Percentiles rank a stretch among this genome's conserved stretches.
phyloP scores from a whole-genome alignment of 2,888 invertebrate species.

The Dioctria linearis region DNA sequence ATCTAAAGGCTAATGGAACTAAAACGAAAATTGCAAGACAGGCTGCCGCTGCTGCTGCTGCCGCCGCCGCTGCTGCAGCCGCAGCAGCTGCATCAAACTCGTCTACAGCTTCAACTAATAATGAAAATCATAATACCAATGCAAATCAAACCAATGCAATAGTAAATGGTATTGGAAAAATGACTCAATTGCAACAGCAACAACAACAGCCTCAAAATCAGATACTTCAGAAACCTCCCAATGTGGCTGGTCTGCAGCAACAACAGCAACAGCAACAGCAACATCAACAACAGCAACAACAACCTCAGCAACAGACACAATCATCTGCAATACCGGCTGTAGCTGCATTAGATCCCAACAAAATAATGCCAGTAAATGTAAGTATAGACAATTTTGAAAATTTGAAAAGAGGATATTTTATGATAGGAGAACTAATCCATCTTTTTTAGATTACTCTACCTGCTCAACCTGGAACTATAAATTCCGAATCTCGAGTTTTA shows the following conservation, averaged over 20 bases:
- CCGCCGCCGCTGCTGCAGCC: conserved; percentile 57
- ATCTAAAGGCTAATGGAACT: conserved; percentile 62
- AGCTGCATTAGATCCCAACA: conserved; percentile 72
- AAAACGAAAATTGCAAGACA: conserved; percentile 66
- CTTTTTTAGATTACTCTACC: conserved; percentile 82
- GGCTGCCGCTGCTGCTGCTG: conserved; percentile 59
- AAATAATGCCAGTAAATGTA: conserved; percentile 75
- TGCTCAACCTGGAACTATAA: conserved; percentile 81
- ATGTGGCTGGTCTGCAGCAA: neutral
- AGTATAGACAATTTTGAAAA: conserved; percentile 55
- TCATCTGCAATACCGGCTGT: conserved; percentile 68
- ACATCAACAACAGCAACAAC: conserved; percentile 62
- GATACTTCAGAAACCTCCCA: conserved; percentile 61
- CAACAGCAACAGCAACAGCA: conserved; percentile 61
- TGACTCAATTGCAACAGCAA: conserved; percentile 59
- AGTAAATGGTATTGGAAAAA: conserved; percentile 59
- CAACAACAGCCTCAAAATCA: conserved; percentile 64
- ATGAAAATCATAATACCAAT: conserved; percentile 58
- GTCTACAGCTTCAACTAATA: conserved; percentile 65
- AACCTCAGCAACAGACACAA: conserved; percentile 64
- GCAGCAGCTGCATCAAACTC: conserved; percentile 64
- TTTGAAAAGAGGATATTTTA: neutral
- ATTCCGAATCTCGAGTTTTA: conserved; percentile 80
- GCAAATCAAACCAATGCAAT: conserved; percentile 49
- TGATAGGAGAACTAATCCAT: neutral